A percentile compares a stretch with the other conserved stretches of the same genome.
phyloP scores from a whole-genome alignment of 1,140 invertebrate genomes.

The Drosophila oshimai region DNA sequence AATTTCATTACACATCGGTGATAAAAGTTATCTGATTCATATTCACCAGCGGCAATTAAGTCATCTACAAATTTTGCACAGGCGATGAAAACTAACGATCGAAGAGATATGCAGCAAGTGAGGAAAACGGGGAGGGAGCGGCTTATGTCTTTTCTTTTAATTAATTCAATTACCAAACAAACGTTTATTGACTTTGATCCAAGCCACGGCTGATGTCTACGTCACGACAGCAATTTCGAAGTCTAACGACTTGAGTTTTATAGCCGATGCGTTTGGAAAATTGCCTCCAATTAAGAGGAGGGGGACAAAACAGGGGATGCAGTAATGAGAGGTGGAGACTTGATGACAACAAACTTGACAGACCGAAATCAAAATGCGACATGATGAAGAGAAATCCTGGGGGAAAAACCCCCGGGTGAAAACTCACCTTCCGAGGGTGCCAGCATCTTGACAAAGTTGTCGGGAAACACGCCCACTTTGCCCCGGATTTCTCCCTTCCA shows the following conservation, averaged over 20 bases:
- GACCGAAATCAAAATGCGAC: slow-evolving; percentile 56
- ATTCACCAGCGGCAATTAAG: slow-evolving; percentile 29
- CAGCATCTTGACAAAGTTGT: slow-evolving; percentile 95
- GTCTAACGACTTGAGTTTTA: slow-evolving; percentile 36
- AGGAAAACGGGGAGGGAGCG: neutral
- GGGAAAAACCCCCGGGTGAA: neutral
- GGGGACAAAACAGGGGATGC: slow-evolving; percentile 20
- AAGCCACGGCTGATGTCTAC: slow-evolving; percentile 20
- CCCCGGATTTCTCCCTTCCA: slow-evolving; percentile 97
- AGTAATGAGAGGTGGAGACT: slow-evolving; percentile 28
- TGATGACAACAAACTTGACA: slow-evolving; percentile 55
- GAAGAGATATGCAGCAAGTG: neutral
- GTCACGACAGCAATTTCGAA: slow-evolving; percentile 33
- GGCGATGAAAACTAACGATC: slow-evolving; percentile 23
- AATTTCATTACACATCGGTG: neutral
- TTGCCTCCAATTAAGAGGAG: slow-evolving; percentile 49
- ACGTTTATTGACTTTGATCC: slow-evolving; percentile 60
- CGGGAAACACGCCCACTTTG: slow-evolving; percentile 96
- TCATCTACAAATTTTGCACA: slow-evolving; percentile 17
- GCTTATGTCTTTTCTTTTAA: slow-evolving; percentile 39
- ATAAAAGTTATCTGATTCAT: slow-evolving; percentile 31
- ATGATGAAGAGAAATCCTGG: neutral
- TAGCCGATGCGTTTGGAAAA: slow-evolving; percentile 46
- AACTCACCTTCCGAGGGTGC: slow-evolving; percentile 83
- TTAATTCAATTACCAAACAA: slow-evolving; percentile 69